These are phyloP conservation scores for Tenthredo mesomela DNA, from an alignment of 2,888 invertebrate genomes.

Conservation along the genomic window DNA sequence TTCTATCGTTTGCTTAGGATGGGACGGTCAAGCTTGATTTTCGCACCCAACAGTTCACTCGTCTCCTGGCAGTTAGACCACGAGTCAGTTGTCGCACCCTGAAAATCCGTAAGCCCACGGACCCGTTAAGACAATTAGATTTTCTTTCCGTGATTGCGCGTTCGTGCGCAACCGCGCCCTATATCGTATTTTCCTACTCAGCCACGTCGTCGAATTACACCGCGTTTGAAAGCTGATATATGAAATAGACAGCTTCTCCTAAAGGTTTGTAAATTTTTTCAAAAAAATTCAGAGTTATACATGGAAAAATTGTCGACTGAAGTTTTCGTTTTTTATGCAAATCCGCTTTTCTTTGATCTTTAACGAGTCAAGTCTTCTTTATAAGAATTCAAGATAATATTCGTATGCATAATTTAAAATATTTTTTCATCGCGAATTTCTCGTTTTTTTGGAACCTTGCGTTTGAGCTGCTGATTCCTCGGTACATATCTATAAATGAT, in stretches of 20 bases:
- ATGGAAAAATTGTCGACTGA: not conserved
- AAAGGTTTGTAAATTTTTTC: not conserved
- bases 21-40: conserved; percentile 17
- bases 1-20: conserved; percentile 33
- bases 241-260: not conserved
- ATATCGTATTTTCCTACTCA: not conserved
- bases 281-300: not conserved
- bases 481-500: not conserved
- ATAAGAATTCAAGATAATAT: not conserved
- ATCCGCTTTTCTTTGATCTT: not conserved
- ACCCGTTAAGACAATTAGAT: conserved; percentile 29
- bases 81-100: not conserved
- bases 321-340: not conserved
- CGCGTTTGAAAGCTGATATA: not conserved
- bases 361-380: not conserved
- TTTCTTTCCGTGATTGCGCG: conserved; percentile 34
- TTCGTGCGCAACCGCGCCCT: conserved; percentile 13
- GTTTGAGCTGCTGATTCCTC: not conserved
- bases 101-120: not conserved
- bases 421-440: not conserved
- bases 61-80: not conserved
- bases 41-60: conserved; percentile 12
- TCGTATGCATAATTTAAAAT: not conserved
- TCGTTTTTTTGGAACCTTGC: not conserved
- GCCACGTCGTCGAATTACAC: not conserved